Base-by-base conservation (phyloP, 2,888 invertebrate genomes). In the Hirtodrosophila confusa region DNA sequence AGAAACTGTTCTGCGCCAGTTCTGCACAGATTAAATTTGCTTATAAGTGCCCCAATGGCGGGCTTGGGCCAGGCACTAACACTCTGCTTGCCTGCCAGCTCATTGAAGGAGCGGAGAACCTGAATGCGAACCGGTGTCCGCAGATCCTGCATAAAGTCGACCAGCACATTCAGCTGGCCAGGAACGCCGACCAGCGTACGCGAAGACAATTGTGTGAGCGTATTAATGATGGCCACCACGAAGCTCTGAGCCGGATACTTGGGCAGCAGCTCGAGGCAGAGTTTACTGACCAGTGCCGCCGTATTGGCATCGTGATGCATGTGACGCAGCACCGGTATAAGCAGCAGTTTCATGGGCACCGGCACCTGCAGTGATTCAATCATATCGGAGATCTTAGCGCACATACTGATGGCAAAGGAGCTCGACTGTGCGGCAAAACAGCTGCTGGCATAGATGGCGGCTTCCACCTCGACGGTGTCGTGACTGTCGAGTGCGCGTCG, bases 361-460 rank as follows among this genome's bases (percentile, higher is more conserved):
- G 98, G 97, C 0, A 98, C 98, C 55, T 97, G 96, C 83, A 98
- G 94, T 39, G 97, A 96, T 89, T 97, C 96, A 75, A 99, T 97
- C 98, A 98, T 98, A 78, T 97, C 96, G 0, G 97, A 96, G 54
- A 99, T 95, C 91, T 98, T 98, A 76, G 97, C 97, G 89, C 98
- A 98, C 95, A 99, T 97, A 62, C 97, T 97, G 23, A 97, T 95
- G 0, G 98, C 98, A 93, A 99, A 99, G n/a, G 96, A 94, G 91
- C 97, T 97, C 0, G 98, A 99, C 90, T 97, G 96, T 11, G 97
- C 96, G 27, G 98, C 98, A 93, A 99, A 99, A 92, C 96, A 96
- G 57, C 96, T 95, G 44, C 98, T 97, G 31, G 98, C 98, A 93
- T 96, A 97, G 73, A 99, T 97, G 9, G 99, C 98, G 44, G 98